Evolutionary conservation across 1,140 invertebrate species (phyloP).

Genomic region (Drepana arcuata): DNA sequence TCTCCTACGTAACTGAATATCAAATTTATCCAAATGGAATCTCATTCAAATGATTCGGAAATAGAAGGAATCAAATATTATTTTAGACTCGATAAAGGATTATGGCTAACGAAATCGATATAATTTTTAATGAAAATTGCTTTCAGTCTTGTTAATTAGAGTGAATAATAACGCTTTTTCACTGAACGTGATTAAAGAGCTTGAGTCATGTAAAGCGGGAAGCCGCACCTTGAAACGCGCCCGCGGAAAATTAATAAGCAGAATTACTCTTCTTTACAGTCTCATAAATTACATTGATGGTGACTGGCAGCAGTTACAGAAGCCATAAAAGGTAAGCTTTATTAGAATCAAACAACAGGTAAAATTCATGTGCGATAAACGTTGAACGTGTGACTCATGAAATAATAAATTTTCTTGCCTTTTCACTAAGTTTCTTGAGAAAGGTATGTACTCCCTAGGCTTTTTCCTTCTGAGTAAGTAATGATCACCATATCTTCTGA

Average conservation of each 20-base stretch:
- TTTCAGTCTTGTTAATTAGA: too few relatives aligned
- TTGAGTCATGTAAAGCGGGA: conserved; percentile 33
- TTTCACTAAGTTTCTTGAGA: too few relatives aligned
- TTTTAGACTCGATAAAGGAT: too few relatives aligned
- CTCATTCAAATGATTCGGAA: too few relatives aligned
- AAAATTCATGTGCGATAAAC: conserved; percentile 18
- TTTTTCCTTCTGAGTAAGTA: background rate
- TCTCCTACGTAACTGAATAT: too few relatives aligned
- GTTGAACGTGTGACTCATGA: background rate
- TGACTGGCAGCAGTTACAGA: conserved; percentile 35
- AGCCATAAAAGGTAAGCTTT: conserved; percentile 36
- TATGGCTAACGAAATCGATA: too few relatives aligned
- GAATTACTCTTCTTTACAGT: conserved; percentile 50
- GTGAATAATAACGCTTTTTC: too few relatives aligned
- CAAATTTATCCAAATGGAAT: too few relatives aligned
- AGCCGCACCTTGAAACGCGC: conserved; percentile 32
- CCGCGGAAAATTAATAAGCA: conserved; percentile 51
- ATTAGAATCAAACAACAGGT: conserved; percentile 36
- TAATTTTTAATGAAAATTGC: too few relatives aligned
- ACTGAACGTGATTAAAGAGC: conserved; percentile 47
- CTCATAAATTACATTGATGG: conserved; percentile 56
- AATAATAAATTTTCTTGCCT: background rate
- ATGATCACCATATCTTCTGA: background rate
- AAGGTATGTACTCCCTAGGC: background rate
- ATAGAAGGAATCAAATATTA: too few relatives aligned